phyloP scores from a whole-genome alignment of 2,888 invertebrate genomes.

The Brenthis hecate region DNA sequence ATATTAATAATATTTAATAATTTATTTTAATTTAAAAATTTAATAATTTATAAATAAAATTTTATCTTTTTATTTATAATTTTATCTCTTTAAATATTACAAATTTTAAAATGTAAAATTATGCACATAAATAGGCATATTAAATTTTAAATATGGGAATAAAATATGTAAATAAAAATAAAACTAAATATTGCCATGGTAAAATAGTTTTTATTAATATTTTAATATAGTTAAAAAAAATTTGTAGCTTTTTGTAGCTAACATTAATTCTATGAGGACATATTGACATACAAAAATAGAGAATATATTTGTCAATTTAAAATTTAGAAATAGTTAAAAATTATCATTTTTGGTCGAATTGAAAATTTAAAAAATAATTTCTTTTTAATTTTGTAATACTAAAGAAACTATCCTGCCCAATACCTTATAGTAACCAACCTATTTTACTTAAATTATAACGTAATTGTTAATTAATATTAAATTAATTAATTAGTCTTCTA shows the following conservation, averaged over 20 bases:
- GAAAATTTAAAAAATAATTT: not conserved
- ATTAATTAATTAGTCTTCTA: conserved; percentile 33
- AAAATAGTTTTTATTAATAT: conserved; percentile 29
- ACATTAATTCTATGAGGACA: conserved; percentile 16
- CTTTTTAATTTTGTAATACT: conserved; percentile 3
- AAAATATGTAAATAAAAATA: conserved; percentile 2
- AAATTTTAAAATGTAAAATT: no score
- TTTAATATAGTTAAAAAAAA: conserved; percentile 6
- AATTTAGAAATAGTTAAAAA: not conserved
- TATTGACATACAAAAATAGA: conserved; percentile 21
- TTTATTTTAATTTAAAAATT: no score
- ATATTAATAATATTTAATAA: no score
- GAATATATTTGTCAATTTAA: conserved; percentile 18
- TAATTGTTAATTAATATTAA: conserved; percentile 24
- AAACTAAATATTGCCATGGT: conserved; percentile 30
- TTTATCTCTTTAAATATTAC: no score
- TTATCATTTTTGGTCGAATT: conserved; percentile 7
- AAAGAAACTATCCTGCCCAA: not conserved
- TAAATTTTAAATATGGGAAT: no score
- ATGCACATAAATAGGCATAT: no score
- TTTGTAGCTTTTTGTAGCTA: not conserved
- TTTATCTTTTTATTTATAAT: no score
- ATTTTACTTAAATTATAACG: not conserved
- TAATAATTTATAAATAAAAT: no score
- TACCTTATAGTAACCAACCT: not conserved